Evolutionary conservation across 2,113 vertebrate species (phyloP).

Genomic region (Psettodes erumei): DNA sequence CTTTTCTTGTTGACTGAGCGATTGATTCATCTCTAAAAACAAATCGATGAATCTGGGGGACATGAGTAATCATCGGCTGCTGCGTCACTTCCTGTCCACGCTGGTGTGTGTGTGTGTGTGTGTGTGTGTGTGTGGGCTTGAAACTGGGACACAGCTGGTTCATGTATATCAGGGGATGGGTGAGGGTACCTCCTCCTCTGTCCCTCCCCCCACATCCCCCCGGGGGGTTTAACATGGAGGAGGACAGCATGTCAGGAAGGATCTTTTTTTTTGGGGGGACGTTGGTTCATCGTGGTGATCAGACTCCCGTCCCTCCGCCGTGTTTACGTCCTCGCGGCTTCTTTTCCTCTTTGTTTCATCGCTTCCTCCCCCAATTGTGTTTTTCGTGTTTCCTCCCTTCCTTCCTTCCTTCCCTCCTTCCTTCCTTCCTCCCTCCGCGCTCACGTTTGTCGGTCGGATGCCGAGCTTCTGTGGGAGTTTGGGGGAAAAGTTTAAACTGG

Average conservation of each 20-base stretch:
- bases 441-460: background rate
- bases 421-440: too few species aligned
- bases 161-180: background rate
- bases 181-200: background rate
- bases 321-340: background rate
- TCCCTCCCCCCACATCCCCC: constrained; percentile 1
- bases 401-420: too few species aligned
- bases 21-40: too few species aligned
- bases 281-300: too few species aligned
- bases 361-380: constrained; percentile 27
- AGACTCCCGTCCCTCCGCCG: too few species aligned
- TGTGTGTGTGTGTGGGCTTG: constrained; percentile 3
- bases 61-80: too few species aligned
- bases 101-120: background rate
- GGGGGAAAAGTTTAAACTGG: background rate
- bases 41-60: too few species aligned
- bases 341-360: constrained; percentile 1
- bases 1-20: too few species aligned
- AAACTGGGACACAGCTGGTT: constrained; percentile 34
- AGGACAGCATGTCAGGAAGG: too few species aligned
- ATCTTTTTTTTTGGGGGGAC: too few species aligned
- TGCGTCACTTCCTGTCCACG: too few species aligned
- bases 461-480: background rate
- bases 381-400: constrained; percentile 22
- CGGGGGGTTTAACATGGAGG: background rate